A percentile compares a stretch with the other conserved stretches of the same genome.
Evolutionary conservation across 1,140 invertebrate genomes (phyloP).

Genomic region (Aphis craccivora): DNA sequence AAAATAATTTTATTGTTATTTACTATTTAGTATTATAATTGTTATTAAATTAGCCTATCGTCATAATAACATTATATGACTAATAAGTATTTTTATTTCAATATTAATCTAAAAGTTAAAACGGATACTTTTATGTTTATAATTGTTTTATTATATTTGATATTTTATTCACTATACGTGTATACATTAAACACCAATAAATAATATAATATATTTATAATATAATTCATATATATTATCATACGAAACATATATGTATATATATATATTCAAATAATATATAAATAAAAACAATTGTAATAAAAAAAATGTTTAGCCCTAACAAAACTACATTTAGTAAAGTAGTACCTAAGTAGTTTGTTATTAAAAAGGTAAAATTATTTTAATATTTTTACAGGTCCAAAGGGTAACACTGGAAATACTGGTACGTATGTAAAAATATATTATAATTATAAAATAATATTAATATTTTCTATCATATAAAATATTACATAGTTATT

Average conservation of each 20-base stretch:
- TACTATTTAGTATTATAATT: background rate
- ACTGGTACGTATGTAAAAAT: conserved; percentile 64
- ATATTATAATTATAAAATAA: background rate
- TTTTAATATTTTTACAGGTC: conserved; percentile 51
- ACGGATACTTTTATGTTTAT: background rate
- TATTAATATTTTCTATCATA: background rate
- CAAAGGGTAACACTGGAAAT: conserved; percentile 76
- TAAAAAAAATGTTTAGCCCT: background rate
- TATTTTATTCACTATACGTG: too few species aligned
- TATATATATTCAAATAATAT: too few species aligned
- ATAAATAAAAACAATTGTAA: background rate
- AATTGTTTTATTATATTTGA: background rate
- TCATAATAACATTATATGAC: background rate
- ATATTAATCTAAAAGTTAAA: too few species aligned
- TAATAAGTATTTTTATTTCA: too few species aligned
- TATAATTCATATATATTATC: too few species aligned
- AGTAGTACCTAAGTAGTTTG: background rate
- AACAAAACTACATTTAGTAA: background rate
- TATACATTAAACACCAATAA: background rate
- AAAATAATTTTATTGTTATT: background rate
- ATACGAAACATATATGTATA: too few species aligned
- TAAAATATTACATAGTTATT: background rate
- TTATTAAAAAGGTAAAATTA: background rate
- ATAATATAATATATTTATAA: background rate
- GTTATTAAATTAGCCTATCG: background rate